Percentiles rank a stretch among this genome's conserved stretches.
Conservation (phyloP, 2,113 vertebrate species). For the Paramormyrops kingsleyae region DNA sequence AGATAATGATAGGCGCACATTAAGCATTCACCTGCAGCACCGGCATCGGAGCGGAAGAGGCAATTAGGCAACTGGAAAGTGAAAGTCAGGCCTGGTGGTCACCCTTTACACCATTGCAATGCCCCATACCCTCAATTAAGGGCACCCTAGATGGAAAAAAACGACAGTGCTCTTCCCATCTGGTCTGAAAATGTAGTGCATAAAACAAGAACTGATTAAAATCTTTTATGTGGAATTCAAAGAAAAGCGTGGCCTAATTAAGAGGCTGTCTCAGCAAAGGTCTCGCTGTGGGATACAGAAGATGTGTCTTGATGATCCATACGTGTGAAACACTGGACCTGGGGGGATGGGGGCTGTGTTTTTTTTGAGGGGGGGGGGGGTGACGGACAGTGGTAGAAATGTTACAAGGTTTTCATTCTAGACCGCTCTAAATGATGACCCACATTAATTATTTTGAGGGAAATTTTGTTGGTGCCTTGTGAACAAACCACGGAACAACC, state of each 20-base stretch:
- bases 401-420: background rate
- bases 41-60: background rate
- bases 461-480: background rate
- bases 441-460: background rate
- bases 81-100: conserved; percentile 43
- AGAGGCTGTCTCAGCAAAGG: conserved; percentile 42
- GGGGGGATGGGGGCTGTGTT: background rate
- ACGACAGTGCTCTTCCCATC: conserved; percentile 58
- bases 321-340: background rate
- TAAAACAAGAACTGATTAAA: conserved; percentile 57
- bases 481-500: conserved; percentile 7
- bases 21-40: conserved; percentile 17
- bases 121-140: conserved; percentile 52
- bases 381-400: background rate
- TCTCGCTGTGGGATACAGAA: conserved; percentile 34
- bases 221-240: conserved; percentile 59
- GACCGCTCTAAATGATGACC: background rate
- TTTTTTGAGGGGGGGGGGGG: background rate
- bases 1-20: conserved; percentile 38
- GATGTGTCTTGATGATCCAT: conserved; percentile 14
- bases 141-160: conserved; percentile 52
- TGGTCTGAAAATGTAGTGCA: conserved; percentile 57
- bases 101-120: conserved; percentile 15
- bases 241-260: conserved; percentile 59
- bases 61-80: conserved; percentile 28